Evolutionary conservation across 1,140 invertebrate species (phyloP), one percentile per base, ranked within the genome.

Genomic region (Rhopalosiphum padi): DNA sequence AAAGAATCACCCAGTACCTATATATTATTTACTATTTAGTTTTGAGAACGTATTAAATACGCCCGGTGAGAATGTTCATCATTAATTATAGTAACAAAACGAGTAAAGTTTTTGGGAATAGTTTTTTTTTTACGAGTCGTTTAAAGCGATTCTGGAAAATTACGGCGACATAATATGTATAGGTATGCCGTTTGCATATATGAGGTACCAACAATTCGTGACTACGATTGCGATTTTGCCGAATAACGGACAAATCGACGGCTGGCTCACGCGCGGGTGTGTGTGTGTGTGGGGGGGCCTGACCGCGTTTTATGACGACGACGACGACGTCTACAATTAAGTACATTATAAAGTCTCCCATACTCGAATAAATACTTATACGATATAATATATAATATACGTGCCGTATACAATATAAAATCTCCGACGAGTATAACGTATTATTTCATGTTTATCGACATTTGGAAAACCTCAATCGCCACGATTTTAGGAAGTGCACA

Each of bases 301-400:
- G 46, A 51, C 86, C 86, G n/a, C 51, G 86, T 88, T 88, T 88
- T 46, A 88, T n/a, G 46, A 87, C 37, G 41, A 46, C 37, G 21
- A 23, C 37, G 37, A 85, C 23, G 37, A 86, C 37, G 21, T 37
- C 77, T 37, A 22, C 77, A 37, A 82, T 82, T 82, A 41, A 41
- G 82, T 41, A 23, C 8, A 2, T 83, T 35, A 21, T 4, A 30
- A 4, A 15, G 60, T 68, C 23, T 77, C 5, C 60, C 15, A n/a
- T 35, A 77, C n/a, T 77, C 60, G 15, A n/a, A 1, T 15, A n/a
- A 77, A n/a, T n/a, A 77, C 4, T 30, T 60, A 15, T 11, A 60
- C 25, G 11, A 25, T 60, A 60, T 21, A n/a, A 1, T 82, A 21
- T 37, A 82, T 8, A 22, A 15, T 37, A 37, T 21, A 82, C 7